Base-by-base conservation (phyloP, 2,113 vertebrate species). In the Hymenochirus boettgeri region DNA sequence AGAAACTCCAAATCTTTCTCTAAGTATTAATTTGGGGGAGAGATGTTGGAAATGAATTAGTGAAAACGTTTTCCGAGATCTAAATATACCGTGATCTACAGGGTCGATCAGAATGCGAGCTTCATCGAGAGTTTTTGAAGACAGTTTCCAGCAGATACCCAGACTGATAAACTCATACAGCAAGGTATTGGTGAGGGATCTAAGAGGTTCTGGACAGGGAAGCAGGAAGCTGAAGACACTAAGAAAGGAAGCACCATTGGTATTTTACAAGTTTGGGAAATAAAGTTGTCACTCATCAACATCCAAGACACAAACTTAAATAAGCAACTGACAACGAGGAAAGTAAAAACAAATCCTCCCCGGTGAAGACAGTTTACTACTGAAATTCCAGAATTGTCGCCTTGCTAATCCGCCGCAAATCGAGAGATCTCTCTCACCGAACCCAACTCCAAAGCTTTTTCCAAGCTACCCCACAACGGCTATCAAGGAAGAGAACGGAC, bases 131-230 rank as follows among this genome's bases (percentile, higher is more conserved):
- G 86, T 84, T 56, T 96, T 96, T 76, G 89, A 91, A 57, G 90
- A 96, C 61, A 98, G 93, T 75, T 93, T 99, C 66, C 90, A 88
- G 76, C 73, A 67, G 94, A 98, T 80, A 93, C 92, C 69, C 94
- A 95, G 71, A 95, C 90, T 5, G 93, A 97, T 61, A 88, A 82
- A 78, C 84, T 98, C 57, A 85, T 98, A 60, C 82, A 87, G 65
- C 90, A 93, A 48, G 79, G 82, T 25, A 63, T 70, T 75, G 55
- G 63, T 72, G 42, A 61, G 65, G 75, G 65, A 79, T 73, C 69
- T 35, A 18, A 57, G 56, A 74, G 50, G 63, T 61, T 72, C 18
- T 70, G 69, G 33, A 45, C 61, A 66, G 71, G 69, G 33, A 46
- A 52, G 15, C 11, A 17, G 2, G n/a, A 61, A 26, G 45, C 69